Percentiles rank a stretch among this genome's conserved stretches.
phyloP scores from a whole-genome alignment of 2,797 vertebrate genomes.

The Sphaeramia orbicularis region DNA sequence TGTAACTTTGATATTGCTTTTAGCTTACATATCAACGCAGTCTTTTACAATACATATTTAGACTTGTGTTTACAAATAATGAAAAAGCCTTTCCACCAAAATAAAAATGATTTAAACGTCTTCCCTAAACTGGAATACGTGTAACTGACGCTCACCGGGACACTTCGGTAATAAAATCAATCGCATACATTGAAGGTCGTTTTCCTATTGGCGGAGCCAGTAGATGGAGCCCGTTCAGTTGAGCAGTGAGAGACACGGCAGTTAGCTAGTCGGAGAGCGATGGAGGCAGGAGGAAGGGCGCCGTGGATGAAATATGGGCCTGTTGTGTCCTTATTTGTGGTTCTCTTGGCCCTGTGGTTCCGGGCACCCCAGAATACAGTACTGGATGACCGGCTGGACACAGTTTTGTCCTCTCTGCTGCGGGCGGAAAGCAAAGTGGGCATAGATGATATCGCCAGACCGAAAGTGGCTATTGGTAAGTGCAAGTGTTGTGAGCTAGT shows the following conservation, averaged over 20 bases:
- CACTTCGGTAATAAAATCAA: conserved; percentile 4
- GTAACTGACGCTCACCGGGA: conserved; percentile 18
- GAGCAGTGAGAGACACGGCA: neutral
- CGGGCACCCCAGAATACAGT: conserved; percentile 69
- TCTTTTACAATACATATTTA: neutral
- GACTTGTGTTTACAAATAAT: too few relatives aligned
- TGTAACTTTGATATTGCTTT: too few relatives aligned
- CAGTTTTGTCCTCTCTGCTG: conserved; percentile 86
- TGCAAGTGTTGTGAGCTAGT: conserved; percentile 23
- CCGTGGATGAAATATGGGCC: conserved; percentile 81
- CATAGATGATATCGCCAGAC: conserved; percentile 72
- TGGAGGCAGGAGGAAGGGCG: conserved; percentile 70
- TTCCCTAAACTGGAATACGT: too few relatives aligned
- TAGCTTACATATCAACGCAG: too few relatives aligned
- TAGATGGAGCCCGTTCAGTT: neutral
- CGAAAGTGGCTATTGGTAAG: conserved; percentile 87
- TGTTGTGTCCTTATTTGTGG: conserved; percentile 76
- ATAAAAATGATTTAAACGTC: too few relatives aligned
- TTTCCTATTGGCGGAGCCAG: neutral
- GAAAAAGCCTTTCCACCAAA: too few relatives aligned
- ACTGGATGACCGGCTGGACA: conserved; percentile 84
- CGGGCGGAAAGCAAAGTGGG: conserved; percentile 87
- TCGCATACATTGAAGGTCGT: neutral
- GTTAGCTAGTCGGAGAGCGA: conserved; percentile 22
- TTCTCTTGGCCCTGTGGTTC: conserved; percentile 85